phyloP scores from a whole-genome alignment of 2,113 vertebrate genomes.

The Taurulus bubalis region DNA sequence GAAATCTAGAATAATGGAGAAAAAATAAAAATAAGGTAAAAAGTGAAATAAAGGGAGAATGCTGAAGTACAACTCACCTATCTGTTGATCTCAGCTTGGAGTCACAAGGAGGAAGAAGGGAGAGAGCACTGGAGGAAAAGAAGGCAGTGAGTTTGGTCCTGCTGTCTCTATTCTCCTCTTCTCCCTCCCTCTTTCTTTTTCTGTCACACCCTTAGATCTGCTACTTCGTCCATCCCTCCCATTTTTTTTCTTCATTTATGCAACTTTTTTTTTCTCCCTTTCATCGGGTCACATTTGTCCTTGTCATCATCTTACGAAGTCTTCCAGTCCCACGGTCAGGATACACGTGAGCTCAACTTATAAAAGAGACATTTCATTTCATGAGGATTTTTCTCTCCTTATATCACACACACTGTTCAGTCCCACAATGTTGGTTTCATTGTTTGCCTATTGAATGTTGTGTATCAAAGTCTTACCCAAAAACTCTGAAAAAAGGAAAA shows the following conservation, averaged over 20 bases:
- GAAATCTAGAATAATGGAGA: background rate
- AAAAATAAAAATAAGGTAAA: background rate
- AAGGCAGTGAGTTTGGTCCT: constrained; percentile 70
- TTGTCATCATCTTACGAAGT: constrained; percentile 7
- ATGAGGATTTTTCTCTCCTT: background rate
- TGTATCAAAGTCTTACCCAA: background rate
- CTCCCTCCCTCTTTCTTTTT: constrained; percentile 74
- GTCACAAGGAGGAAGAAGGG: constrained; percentile 67
- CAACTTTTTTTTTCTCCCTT: constrained; percentile 23
- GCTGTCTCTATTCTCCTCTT: constrained; percentile 75
- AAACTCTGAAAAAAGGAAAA: background rate
- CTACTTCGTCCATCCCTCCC: constrained; percentile 71
- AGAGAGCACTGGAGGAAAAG: constrained; percentile 62
- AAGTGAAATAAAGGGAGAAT: background rate
- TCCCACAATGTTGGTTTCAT: background rate
- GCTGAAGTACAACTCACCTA: constrained; percentile 74
- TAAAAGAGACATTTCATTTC: constrained; percentile 31
- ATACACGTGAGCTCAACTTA: constrained; percentile 56
- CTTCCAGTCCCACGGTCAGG: constrained; percentile 42
- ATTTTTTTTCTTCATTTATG: constrained; percentile 57
- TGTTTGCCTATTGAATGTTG: constrained; percentile 5
- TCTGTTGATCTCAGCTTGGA: constrained; percentile 64
- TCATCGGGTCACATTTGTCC: constrained; percentile 26
- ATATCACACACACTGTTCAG: background rate
- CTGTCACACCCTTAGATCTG: constrained; percentile 74